These are phyloP conservation scores for Conopomorpha cramerella DNA, from an alignment of 1,140 invertebrate species.

Conservation along the genomic window DNA sequence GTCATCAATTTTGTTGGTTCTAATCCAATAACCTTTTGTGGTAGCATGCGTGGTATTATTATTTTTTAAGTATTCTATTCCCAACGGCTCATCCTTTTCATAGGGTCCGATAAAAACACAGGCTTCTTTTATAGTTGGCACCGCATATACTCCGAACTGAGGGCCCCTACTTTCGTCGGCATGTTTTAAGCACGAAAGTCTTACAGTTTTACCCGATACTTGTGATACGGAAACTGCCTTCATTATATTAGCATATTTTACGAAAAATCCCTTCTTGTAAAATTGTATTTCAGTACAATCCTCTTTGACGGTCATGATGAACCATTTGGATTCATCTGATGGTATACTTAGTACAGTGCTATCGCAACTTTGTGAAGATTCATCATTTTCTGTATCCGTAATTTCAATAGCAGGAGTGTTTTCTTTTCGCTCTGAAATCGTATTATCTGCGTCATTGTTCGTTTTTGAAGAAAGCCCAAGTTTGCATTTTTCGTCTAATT, in stretches of 20 bases:
- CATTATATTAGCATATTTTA: slow-evolving; percentile 36
- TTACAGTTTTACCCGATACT: slow-evolving; percentile 33
- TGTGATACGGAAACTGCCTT: slow-evolving; percentile 35
- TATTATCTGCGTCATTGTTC: slow-evolving; percentile 2
- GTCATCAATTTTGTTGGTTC: slow-evolving; percentile 36
- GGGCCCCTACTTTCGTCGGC: slow-evolving; percentile 11
- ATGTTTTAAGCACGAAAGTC: slow-evolving; percentile 34
- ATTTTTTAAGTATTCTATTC: slow-evolving; percentile 35
- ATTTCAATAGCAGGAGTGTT: too few relatives aligned
- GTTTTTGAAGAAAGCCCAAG: neutral
- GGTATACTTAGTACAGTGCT: too few relatives aligned
- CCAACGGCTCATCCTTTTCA: slow-evolving; percentile 31
- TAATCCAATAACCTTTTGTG: slow-evolving; percentile 42
- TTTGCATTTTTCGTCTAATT: slow-evolving; percentile 16
- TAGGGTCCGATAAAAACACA: slow-evolving; percentile 46
- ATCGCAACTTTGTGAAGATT: too few relatives aligned
- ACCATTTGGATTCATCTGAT: slow-evolving; percentile 31
- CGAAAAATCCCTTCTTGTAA: slow-evolving; percentile 40
- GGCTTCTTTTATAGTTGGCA: slow-evolving; percentile 23
- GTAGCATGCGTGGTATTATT: slow-evolving; percentile 7
- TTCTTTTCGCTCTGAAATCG: too few relatives aligned
- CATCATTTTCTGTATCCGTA: too few relatives aligned
- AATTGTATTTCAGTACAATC: slow-evolving; percentile 46
- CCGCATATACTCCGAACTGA: slow-evolving; percentile 46
- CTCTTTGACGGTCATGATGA: slow-evolving; percentile 44